Evolutionary conservation across 2,113 vertebrate species (phyloP), one percentile per base, ranked within the genome.

Genomic region (Xiphophorus maculatus): DNA sequence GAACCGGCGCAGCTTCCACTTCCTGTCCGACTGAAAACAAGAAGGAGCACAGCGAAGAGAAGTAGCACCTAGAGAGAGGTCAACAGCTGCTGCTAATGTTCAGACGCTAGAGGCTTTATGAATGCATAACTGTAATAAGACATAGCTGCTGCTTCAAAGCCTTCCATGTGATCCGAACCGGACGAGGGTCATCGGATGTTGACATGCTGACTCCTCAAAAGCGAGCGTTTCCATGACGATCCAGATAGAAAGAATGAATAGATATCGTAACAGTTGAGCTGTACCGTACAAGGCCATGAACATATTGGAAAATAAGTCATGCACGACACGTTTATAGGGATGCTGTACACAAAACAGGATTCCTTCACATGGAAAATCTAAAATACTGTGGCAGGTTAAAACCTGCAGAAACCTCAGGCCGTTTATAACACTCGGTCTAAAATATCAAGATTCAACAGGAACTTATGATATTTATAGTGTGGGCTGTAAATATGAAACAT

Each of bases 251-350:
- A 91, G 82, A 79, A 90, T 85, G 90, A 77, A 83, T 77, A 83
- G 79, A 86, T 80, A 85, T 71, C 84, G 66, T 81, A 90, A 89
- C 80, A 90, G 67, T 84, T 88, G 32, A 90, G 89, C 84, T 86
- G 84, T 88, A 89, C 85, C 81, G 71, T 86, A 89, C 91, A 89
- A 92, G 87, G 90, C 84, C 83, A 80, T 90, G 88, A 71, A 89
- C 88, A 84, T 81, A 83, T 61, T 61, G 80, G 74, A 87, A 90
- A 88, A 71, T 44, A 84, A 89, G 42, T 63, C 88, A 92, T 90
- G 88, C 84, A 89, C 86, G 83, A 91, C 87, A 84, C 84, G 69
- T 76, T 88, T 85, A 83, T 80, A 89, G 88, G 87, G 83, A 87
- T 87, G 87, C 78, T 86, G 76, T 79, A 90, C 79, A 86, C 65